phyloP scores from a whole-genome alignment of 2,113 vertebrate genomes.

The Oryzias celebensis region DNA sequence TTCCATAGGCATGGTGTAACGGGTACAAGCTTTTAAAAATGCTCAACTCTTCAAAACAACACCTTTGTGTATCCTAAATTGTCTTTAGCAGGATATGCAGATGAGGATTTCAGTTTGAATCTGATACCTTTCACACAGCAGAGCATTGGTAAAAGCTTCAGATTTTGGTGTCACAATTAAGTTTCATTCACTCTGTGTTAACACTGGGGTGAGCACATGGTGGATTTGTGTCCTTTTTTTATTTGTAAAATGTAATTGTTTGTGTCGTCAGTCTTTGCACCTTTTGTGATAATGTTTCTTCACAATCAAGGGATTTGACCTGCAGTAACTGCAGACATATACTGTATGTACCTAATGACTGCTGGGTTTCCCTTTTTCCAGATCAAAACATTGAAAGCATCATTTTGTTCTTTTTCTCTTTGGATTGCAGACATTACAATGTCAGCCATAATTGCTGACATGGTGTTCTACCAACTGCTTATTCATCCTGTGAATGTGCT shows the following conservation, averaged over 20 bases:
- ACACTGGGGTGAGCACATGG: neutral
- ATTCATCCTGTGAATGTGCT: conserved; percentile 40
- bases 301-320: too few relatives aligned
- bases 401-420: neutral
- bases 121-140: conserved; percentile 8
- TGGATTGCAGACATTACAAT: conserved; percentile 2
- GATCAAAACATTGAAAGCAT: neutral
- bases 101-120: neutral
- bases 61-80: neutral
- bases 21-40: conserved; percentile 69
- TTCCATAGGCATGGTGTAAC: conserved; percentile 41
- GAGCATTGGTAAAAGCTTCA: conserved; percentile 64
- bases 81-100: conserved; percentile 6
- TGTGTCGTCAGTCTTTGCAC: conserved; percentile 7
- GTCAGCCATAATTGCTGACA: conserved; percentile 13
- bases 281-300: too few relatives aligned
- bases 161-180: conserved; percentile 15
- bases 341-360: neutral
- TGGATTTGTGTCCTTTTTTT: neutral
- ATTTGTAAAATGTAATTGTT: neutral
- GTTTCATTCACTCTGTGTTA: conserved; percentile 17
- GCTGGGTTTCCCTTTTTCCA: neutral
- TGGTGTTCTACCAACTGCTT: conserved; percentile 40
- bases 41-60: conserved; percentile 37
- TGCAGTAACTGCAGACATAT: neutral